Evolutionary conservation across 2,797 vertebrate species (phyloP).

Genomic region (Scolopax bukidnonensis): DNA sequence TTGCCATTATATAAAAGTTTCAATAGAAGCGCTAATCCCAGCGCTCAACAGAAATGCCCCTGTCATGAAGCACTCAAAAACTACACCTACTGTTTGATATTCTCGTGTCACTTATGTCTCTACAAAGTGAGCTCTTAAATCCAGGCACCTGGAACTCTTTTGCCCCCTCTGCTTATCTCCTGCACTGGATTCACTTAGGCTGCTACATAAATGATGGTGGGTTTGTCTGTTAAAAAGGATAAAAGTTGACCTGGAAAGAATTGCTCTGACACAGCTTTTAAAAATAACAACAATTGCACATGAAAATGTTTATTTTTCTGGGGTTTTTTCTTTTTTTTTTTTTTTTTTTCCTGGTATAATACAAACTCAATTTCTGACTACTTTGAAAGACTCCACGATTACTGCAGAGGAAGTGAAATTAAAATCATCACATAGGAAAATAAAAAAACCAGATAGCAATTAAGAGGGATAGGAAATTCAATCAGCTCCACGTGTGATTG

Average conservation of each 20-base stretch:
- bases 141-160: background rate
- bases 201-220: accelerated
- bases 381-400: background rate
- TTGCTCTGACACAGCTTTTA: accelerated
- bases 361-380: background rate
- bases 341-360: background rate
- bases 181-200: background rate
- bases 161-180: background rate
- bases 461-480: slow-evolving; percentile 2
- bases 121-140: background rate
- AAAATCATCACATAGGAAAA: background rate
- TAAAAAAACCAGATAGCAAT: background rate
- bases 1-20: slow-evolving; percentile 17
- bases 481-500: background rate
- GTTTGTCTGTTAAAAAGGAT: background rate
- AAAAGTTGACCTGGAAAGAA: background rate
- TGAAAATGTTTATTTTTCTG: accelerated
- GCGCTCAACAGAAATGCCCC: slow-evolving; percentile 18
- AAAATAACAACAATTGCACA: background rate
- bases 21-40: slow-evolving; percentile 23
- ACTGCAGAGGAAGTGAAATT: background rate
- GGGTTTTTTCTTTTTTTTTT: background rate
- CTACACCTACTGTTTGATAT: background rate
- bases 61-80: background rate
- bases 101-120: background rate